Evolutionary conservation across 92 coral and sea anemone genomes (phyloP).

Genomic region (Diadumene lineata): DNA sequence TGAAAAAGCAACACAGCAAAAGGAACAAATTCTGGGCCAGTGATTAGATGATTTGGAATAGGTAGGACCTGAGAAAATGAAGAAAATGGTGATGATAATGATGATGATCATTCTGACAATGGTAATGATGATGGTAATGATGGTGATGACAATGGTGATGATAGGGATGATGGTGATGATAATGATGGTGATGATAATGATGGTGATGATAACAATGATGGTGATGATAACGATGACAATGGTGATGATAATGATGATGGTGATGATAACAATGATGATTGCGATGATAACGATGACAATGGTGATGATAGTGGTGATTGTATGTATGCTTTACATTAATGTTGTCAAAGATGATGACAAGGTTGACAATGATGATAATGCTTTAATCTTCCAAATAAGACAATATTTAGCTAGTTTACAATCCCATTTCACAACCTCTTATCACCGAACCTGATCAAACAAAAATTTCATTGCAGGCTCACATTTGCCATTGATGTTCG

Average conservation of each 20-base stretch:
- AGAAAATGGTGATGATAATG: not conserved
- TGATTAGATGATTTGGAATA: constrained; percentile 3
- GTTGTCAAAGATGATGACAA: not conserved
- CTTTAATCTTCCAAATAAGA: no score
- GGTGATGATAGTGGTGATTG: not conserved
- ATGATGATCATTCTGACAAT: not conserved
- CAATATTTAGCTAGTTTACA: no score
- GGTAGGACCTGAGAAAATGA: not conserved
- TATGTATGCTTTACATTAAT: no score
- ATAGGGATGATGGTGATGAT: not conserved
- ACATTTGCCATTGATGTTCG: no score
- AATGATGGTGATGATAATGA: not conserved
- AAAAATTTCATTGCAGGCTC: no score
- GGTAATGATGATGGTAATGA: not conserved
- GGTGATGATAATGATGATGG: not conserved
- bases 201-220: not conserved
- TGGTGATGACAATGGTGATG: not conserved
- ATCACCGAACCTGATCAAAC: no score
- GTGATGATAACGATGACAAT: not conserved
- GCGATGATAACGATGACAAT: not conserved
- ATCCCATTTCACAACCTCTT: no score
- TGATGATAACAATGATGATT: not conserved
- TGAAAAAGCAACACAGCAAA: not conserved
- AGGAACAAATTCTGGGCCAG: not conserved
- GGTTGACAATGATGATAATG: not conserved